Evolutionary conservation across 2,888 invertebrate species (phyloP).

Genomic region (Reticulitermes lucifugus): DNA sequence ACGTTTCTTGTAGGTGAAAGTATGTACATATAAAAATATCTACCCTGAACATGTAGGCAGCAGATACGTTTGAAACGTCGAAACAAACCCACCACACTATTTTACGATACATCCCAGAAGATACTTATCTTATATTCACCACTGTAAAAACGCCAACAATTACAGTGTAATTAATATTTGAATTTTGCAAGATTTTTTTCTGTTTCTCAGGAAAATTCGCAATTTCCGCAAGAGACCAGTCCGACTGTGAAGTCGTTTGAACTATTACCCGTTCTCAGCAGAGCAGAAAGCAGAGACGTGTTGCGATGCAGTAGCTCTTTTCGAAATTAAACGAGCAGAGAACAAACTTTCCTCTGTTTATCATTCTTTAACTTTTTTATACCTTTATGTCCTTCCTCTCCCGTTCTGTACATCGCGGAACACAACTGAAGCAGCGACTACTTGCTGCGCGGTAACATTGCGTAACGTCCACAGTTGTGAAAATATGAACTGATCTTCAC

Average conservation of each 20-base stretch:
- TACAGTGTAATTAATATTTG: too few species aligned
- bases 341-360: constrained; percentile 6
- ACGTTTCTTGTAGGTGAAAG: too few species aligned
- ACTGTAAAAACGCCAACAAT: too few species aligned
- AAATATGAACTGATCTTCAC: not conserved
- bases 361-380: not conserved
- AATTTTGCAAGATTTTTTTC: too few species aligned
- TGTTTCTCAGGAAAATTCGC: too few species aligned
- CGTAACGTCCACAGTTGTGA: not conserved
- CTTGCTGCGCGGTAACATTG: not conserved
- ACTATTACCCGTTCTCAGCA: not conserved
- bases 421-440: not conserved
- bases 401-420: not conserved
- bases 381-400: not conserved
- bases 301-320: not conserved
- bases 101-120: too few species aligned
- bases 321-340: not conserved
- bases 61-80: too few species aligned
- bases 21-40: too few species aligned
- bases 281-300: not conserved
- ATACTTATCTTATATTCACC: too few species aligned
- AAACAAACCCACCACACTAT: too few species aligned
- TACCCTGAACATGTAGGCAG: too few species aligned
- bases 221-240: not conserved
- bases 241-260: not conserved